These are phyloP conservation scores for Tympanoctomys barrerae DNA, from an alignment of 2,797 vertebrate species.

Conservation along the genomic window DNA sequence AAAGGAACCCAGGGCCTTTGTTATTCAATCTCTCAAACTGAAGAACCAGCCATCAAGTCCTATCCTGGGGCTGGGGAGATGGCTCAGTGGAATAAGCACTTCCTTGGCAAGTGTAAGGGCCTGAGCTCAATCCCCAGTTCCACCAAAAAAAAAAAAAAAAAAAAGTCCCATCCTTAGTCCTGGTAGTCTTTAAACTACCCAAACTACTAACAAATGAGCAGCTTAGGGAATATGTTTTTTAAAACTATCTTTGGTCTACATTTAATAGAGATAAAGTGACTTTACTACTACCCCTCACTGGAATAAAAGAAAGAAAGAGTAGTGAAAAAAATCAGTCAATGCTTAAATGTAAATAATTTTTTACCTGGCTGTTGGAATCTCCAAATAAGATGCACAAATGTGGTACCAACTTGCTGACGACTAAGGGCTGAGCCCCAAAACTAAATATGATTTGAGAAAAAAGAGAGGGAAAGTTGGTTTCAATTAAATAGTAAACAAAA, in stretches of 20 bases:
- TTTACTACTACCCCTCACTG: background rate
- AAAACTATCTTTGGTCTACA: slow-evolving; percentile 17
- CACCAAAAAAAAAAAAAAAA: too few species aligned
- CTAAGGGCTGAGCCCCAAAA: slow-evolving; percentile 92
- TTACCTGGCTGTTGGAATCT: slow-evolving; percentile 97
- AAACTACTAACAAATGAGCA: slow-evolving; percentile 33
- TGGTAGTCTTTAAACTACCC: background rate
- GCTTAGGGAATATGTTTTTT: background rate
- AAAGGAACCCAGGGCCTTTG: background rate
- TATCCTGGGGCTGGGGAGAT: background rate
- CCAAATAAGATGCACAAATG: slow-evolving; percentile 94
- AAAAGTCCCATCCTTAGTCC: too few species aligned
- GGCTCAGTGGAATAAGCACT: too few species aligned
- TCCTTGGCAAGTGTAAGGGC: too few species aligned
- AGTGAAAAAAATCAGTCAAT: background rate
- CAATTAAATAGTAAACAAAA: slow-evolving; percentile 63
- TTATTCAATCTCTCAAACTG: background rate
- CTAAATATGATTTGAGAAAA: slow-evolving; percentile 84
- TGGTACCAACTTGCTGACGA: slow-evolving; percentile 96
- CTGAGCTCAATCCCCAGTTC: too few species aligned
- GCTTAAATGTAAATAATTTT: slow-evolving; percentile 58
- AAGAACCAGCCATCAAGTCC: slow-evolving; percentile 1
- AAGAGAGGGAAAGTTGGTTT: slow-evolving; percentile 63
- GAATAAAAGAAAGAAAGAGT: background rate
- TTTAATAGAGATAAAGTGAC: background rate